Conservation (phyloP, 2,797 vertebrate genomes). For the Diplodus sargus region DNA sequence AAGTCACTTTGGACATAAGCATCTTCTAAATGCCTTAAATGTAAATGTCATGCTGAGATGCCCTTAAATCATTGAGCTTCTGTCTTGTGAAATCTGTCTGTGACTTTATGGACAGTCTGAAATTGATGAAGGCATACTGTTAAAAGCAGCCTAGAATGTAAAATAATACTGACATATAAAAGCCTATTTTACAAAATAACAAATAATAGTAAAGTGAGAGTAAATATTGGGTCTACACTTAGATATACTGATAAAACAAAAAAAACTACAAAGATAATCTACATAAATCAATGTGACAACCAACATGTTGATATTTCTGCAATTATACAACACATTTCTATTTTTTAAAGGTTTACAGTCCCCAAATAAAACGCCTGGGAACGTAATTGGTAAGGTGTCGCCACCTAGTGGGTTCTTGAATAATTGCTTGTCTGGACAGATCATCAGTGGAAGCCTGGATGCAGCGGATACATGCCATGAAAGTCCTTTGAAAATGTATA, state of each 20-base stretch:
- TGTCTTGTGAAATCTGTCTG: background rate
- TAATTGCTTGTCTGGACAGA: background rate
- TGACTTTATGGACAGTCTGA: background rate
- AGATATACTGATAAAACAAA: background rate
- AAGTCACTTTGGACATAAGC: too few relatives aligned
- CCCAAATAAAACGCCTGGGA: background rate
- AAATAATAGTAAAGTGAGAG: background rate
- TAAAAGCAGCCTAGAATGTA: background rate
- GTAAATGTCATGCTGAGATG: background rate
- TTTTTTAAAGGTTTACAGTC: background rate
- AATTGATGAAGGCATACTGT: background rate
- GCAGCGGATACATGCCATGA: background rate
- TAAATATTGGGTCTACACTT: background rate
- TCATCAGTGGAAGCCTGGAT: background rate
- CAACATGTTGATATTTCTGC: background rate
- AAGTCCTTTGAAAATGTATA: too few relatives aligned
- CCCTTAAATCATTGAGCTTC: background rate
- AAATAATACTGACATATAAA: background rate
- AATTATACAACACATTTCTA: background rate
- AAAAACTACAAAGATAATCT: background rate
- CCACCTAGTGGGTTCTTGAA: slow-evolving; percentile 49
- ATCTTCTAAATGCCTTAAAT: too few relatives aligned
- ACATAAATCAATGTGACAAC: background rate
- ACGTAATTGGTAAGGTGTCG: slow-evolving; percentile 2
- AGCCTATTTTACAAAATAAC: too few relatives aligned